Percentiles rank a stretch among this genome's conserved stretches.
phyloP scores from a whole-genome alignment of 2,888 invertebrate species.

The Myopa tessellatipennis region DNA sequence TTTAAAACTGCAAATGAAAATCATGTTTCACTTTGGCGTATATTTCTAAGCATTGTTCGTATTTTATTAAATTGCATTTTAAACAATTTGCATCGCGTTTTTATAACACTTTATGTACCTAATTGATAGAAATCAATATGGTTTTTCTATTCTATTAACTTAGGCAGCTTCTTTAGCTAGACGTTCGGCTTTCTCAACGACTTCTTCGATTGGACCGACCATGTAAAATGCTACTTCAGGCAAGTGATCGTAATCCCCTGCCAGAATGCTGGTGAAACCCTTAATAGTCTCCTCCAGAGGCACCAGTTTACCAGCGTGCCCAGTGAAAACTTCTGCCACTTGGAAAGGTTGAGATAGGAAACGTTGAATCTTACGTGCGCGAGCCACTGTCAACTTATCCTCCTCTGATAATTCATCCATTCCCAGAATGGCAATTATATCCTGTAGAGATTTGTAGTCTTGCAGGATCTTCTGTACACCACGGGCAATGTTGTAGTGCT shows the following conservation, averaged over 20 bases:
- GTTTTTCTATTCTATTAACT: slow-evolving; percentile 27
- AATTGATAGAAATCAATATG: slow-evolving; percentile 44
- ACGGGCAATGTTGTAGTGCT: slow-evolving; percentile 90
- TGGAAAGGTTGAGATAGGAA: slow-evolving; percentile 94
- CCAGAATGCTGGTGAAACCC: slow-evolving; percentile 86
- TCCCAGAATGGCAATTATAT: slow-evolving; percentile 94
- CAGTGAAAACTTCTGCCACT: slow-evolving; percentile 94
- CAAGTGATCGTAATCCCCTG: slow-evolving; percentile 87
- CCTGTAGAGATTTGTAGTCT: slow-evolving; percentile 80
- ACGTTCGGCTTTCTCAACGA: slow-evolving; percentile 81
- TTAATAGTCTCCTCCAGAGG: slow-evolving; percentile 87
- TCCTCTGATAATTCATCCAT: slow-evolving; percentile 95
- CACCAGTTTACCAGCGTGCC: slow-evolving; percentile 89
- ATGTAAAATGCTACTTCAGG: slow-evolving; percentile 97
- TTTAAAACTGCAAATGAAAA: neutral
- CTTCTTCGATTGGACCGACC: slow-evolving; percentile 93
- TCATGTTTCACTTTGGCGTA: neutral
- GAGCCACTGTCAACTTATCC: slow-evolving; percentile 91
- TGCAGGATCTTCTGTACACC: slow-evolving; percentile 92
- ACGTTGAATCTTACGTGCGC: slow-evolving; percentile 93
- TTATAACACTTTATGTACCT: slow-evolving; percentile 48
- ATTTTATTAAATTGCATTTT: neutral
- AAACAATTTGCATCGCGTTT: neutral
- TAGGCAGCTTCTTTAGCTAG: slow-evolving; percentile 58
- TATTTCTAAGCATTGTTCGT: neutral